Percentiles rank a stretch among this genome's conserved stretches.
Evolutionary conservation across 2,113 vertebrate genomes (phyloP).

Genomic region (Panthera leo): DNA sequence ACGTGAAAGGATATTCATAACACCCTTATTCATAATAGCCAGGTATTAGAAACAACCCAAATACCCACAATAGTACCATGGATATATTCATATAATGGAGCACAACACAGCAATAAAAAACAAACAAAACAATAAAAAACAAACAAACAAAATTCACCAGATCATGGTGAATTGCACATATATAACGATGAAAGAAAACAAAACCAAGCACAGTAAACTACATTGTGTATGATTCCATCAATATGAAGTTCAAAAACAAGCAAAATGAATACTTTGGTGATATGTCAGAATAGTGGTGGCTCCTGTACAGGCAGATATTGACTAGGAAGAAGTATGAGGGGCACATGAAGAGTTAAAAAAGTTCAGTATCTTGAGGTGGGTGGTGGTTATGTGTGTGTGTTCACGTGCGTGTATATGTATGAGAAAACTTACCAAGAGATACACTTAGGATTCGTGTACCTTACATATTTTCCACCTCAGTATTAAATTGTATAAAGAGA

Average conservation of each 20-base stretch:
- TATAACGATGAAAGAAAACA: background rate
- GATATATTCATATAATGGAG: background rate
- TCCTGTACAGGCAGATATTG: background rate
- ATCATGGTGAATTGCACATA: background rate
- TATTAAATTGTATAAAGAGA: background rate
- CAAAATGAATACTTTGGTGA: background rate
- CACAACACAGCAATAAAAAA: background rate
- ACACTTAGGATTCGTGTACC: background rate
- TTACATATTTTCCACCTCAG: background rate
- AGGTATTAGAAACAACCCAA: background rate
- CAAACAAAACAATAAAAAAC: background rate
- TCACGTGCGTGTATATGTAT: background rate
- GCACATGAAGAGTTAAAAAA: background rate
- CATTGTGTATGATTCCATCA: background rate
- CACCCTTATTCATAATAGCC: background rate
- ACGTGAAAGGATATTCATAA: background rate
- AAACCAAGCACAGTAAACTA: background rate
- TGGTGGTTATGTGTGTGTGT: background rate
- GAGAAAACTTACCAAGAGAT: background rate
- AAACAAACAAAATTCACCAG: background rate
- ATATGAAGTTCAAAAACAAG: background rate
- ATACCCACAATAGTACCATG: background rate
- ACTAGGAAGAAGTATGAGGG: background rate
- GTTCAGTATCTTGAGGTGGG: background rate
- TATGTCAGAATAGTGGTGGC: background rate